Evolutionary conservation across 2,113 vertebrate genomes (phyloP).

Genomic region (Tiliqua scincoides): DNA sequence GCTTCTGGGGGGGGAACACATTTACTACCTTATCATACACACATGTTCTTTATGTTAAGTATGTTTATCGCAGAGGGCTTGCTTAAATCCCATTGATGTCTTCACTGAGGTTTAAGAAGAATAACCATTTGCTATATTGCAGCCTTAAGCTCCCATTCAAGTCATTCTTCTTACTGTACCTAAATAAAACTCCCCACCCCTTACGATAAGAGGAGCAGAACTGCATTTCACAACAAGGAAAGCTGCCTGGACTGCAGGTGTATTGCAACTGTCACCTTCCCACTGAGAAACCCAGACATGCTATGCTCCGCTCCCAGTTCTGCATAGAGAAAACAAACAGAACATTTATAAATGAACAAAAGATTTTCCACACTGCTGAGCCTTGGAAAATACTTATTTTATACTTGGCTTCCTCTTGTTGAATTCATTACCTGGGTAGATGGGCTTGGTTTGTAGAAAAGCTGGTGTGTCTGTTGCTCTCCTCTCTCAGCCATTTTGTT

Average conservation of each 20-base stretch:
- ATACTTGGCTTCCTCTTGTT: slow-evolving; percentile 49
- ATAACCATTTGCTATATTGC: background rate
- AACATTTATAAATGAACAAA: slow-evolving; percentile 60
- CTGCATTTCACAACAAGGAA: background rate
- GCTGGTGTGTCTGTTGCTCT: background rate
- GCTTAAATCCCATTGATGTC: background rate
- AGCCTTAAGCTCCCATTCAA: background rate
- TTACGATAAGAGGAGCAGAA: background rate
- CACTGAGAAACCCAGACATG: background rate
- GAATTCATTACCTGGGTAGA: slow-evolving; percentile 64
- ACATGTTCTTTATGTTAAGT: background rate
- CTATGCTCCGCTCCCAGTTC: background rate
- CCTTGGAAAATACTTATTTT: slow-evolving; percentile 47
- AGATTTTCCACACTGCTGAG: slow-evolving; percentile 54
- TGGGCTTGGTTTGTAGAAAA: slow-evolving; percentile 38
- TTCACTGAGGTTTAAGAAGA: background rate
- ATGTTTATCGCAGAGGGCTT: no score
- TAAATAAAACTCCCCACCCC: background rate
- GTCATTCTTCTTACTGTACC: background rate
- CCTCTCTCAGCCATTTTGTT: background rate
- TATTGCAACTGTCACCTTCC: background rate
- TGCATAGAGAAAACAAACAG: slow-evolving; percentile 57
- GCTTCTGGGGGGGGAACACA: no score
- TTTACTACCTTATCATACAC: background rate
- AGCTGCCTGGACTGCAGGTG: background rate